Conservation (phyloP, 2,113 vertebrate genomes). For the Periophthalmodon schlosseri region DNA sequence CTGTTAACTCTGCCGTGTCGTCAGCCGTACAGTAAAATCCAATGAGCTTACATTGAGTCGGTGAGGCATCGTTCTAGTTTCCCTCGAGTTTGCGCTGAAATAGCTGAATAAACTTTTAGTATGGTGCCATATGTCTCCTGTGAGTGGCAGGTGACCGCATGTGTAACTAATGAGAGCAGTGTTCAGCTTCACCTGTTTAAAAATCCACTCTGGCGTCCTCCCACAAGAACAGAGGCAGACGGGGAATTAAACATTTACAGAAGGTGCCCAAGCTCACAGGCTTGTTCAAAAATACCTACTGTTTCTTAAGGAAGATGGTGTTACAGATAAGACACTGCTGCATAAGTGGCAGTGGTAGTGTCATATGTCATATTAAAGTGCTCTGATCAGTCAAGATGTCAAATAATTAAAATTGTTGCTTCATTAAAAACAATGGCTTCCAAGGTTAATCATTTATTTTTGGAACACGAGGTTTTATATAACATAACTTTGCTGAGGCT, state of each 20-base stretch:
- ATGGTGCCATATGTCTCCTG: slow-evolving; percentile 49
- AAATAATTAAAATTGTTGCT: not conserved
- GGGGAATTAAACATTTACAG: slow-evolving; percentile 73
- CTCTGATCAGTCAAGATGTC: not conserved
- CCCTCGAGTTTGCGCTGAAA: slow-evolving; percentile 39
- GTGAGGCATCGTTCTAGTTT: slow-evolving; percentile 49
- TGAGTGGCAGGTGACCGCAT: slow-evolving; percentile 64
- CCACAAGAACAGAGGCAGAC: slow-evolving; percentile 41
- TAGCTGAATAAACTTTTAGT: slow-evolving; percentile 49
- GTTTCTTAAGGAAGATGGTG: slow-evolving; percentile 33
- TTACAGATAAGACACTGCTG: slow-evolving; percentile 23
- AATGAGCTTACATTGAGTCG: slow-evolving; percentile 54
- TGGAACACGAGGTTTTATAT: not conserved
- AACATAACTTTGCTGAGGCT: not conserved
- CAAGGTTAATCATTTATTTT: slow-evolving; percentile 56
- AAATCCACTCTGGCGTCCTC: slow-evolving; percentile 53
- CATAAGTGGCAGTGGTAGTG: not conserved
- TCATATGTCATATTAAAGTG: not conserved
- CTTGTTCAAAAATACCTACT: slow-evolving; percentile 58
- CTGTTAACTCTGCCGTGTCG: slow-evolving; percentile 35
- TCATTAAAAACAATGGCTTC: slow-evolving; percentile 7
- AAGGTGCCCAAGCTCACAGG: slow-evolving; percentile 55
- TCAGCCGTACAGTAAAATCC: slow-evolving; percentile 48
- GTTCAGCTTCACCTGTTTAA: slow-evolving; percentile 68
- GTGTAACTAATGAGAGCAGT: slow-evolving; percentile 71